Evolutionary conservation across 2,113 vertebrate species (phyloP).

Genomic region (Leptodactylus fuscus): DNA sequence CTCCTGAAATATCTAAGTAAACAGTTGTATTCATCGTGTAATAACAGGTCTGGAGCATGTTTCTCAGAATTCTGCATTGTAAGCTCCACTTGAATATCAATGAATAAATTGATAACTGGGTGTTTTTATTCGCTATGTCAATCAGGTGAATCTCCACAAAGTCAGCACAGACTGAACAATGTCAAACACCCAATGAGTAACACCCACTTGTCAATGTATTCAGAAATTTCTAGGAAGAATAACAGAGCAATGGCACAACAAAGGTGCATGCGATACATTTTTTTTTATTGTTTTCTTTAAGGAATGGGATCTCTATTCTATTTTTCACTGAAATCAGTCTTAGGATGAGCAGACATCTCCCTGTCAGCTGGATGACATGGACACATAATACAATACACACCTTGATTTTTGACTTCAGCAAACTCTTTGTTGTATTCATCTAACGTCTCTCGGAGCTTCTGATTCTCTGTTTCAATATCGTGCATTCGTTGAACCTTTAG

Average conservation of each 20-base stretch:
- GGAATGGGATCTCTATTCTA: not conserved
- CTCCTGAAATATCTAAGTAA: not conserved
- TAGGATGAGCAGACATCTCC: not conserved
- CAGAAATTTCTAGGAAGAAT: not conserved
- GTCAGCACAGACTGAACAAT: not conserved
- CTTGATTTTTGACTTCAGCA: constrained; percentile 97
- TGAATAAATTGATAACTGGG: not conserved
- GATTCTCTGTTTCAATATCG: constrained; percentile 97
- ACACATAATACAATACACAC: constrained; percentile 68
- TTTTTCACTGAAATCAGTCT: not conserved
- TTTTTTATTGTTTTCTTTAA: no score
- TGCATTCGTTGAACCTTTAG: constrained; percentile 97
- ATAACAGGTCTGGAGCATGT: no score
- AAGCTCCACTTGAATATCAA: no score
- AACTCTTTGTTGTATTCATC: constrained; percentile 99
- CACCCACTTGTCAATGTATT: not conserved
- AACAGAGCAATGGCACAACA: no score
- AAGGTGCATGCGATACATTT: no score
- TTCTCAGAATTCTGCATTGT: no score
- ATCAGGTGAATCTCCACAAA: not conserved
- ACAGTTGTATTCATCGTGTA: not conserved
- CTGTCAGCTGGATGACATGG: not conserved
- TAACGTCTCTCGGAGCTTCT: constrained; percentile 96
- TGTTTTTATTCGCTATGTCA: not conserved
- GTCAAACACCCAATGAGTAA: not conserved